Evolutionary conservation across 2,797 vertebrate genomes (phyloP).

Genomic region (Pseudochaenichthys georgianus): DNA sequence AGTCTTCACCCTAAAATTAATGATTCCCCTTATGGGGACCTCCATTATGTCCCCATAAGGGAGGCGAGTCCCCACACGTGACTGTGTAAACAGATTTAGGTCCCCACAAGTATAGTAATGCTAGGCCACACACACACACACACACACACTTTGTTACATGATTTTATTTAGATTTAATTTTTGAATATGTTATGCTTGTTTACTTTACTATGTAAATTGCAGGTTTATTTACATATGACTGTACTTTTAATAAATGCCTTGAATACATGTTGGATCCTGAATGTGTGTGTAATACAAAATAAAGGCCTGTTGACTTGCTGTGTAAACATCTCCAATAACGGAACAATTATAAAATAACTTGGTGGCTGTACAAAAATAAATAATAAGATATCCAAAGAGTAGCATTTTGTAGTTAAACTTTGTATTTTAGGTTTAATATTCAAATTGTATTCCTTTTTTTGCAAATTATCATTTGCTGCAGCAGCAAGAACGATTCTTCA

Average conservation of each 20-base stretch:
- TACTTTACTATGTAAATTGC: background rate
- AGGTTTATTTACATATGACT: background rate
- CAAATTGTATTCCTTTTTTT: background rate
- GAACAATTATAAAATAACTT: background rate
- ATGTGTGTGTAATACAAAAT: background rate
- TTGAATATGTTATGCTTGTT: background rate
- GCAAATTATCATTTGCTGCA: background rate
- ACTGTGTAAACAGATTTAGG: too few species aligned
- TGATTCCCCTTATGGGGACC: too few species aligned
- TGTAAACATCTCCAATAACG: background rate
- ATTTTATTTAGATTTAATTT: too few species aligned
- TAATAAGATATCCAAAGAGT: background rate
- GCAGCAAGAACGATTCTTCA: background rate
- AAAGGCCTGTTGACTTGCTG: background rate
- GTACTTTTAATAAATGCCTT: background rate
- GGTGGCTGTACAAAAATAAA: background rate
- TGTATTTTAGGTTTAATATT: background rate
- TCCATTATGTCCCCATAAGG: too few species aligned
- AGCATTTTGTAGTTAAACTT: background rate
- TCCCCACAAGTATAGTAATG: too few species aligned
- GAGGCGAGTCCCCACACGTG: too few species aligned
- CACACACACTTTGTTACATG: constrained; percentile 18
- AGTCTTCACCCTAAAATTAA: too few species aligned
- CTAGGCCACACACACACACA: background rate
- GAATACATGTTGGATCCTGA: background rate